Base-by-base conservation (phyloP, 92 coral and sea anemone species). In the Parazoanthus swiftii region DNA sequence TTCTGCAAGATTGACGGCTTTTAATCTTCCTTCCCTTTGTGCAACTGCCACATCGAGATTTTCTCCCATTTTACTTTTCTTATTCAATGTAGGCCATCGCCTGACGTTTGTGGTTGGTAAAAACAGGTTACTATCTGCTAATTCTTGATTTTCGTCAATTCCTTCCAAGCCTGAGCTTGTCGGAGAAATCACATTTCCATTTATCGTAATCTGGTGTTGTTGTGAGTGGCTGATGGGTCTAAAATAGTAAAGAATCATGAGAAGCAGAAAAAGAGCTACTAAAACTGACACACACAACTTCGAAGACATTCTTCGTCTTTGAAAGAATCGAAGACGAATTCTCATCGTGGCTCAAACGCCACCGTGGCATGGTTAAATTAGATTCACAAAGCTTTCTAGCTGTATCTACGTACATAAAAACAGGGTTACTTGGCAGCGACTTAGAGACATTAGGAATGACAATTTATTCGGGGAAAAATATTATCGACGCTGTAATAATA, bases 351-450 rank as follows among this genome's bases (percentile, higher is more conserved):
- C 46, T 26, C 2, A 83, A 38, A 23, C 21, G 77, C 76, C 77
- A 70, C 87, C 43, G 87, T 84, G 87, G 87, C 87, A 72, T 72
- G 43, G 79, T 70, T 84, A 26, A 71, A 71, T 43, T 68, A 70
- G 5, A 83, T 83, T 83, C 73, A 25, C 42, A 44, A 70, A 15
- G 79, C 15, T 0, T 8, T 18, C 15, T 72, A 18, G 10, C 38
- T 46, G 8, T 79, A 79, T 25, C 29, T 35, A 51, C 63, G 4
- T 50, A 14, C 26, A 70, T 14, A 9, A 23, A 76, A 71, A 11
- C 13, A 14, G 38, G 21, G 79, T 84, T 74, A 18, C 87, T 70
- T 84, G 29, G 87, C 36, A 71, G 48, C 87, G 37, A 43, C 68
- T 81, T 23, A 7, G 20, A 36, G 15, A 16, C 14, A 25, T 18